Evolutionary conservation across 2,797 vertebrate species (phyloP).

Genomic region (Erpetoichthys calabaricus): DNA sequence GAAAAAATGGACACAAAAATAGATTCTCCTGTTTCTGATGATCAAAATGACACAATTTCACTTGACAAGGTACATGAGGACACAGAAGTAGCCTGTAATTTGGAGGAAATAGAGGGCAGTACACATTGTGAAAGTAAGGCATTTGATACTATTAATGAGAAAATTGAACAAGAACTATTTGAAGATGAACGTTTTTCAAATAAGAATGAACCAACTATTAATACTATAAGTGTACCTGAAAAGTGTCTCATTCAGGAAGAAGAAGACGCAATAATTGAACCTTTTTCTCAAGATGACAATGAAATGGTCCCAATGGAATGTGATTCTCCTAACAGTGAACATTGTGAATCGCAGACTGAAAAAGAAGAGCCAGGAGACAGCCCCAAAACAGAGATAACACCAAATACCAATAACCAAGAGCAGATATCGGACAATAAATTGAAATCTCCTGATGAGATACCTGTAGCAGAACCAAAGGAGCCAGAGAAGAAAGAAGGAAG

Average conservation of each 20-base stretch:
- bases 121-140: too few species aligned
- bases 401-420: conserved; percentile 20
- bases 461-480: conserved; percentile 10
- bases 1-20: background rate
- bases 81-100: too few species aligned
- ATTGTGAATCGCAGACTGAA: conserved; percentile 40
- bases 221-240: too few species aligned
- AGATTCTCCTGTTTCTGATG: too few species aligned
- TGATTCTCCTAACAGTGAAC: conserved; percentile 67
- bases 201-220: too few species aligned
- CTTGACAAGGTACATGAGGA: too few species aligned
- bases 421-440: conserved; percentile 27
- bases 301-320: conserved; percentile 80
- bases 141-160: too few species aligned
- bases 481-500: conserved; percentile 58
- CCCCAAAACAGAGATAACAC: conserved; percentile 9
- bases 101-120: background rate
- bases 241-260: background rate
- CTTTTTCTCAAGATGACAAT: conserved; percentile 56
- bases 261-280: conserved; percentile 20
- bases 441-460: conserved; percentile 17
- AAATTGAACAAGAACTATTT: conserved; percentile 6
- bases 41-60: too few species aligned
- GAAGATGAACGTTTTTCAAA: background rate
- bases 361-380: conserved; percentile 25